phyloP scores from a whole-genome alignment of 2,888 invertebrate species.

The Hirtodrosophila histrioides region DNA sequence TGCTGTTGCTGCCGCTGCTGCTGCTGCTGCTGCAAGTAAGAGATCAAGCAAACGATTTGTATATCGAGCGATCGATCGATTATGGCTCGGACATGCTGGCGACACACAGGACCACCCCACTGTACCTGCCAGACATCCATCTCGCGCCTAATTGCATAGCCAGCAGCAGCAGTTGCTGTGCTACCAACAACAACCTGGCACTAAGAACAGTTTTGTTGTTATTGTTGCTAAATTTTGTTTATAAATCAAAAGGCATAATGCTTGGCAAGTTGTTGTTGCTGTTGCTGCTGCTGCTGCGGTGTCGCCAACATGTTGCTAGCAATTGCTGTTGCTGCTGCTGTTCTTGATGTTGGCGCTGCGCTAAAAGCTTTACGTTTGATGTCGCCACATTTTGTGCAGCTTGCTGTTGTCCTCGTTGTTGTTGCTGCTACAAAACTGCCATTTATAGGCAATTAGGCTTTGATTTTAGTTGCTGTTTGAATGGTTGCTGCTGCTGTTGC shows the following conservation, averaged over 20 bases:
- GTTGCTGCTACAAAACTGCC: conserved; percentile 67
- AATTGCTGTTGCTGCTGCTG: conserved; percentile 29
- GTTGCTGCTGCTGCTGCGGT: conserved; percentile 18
- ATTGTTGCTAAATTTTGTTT: conserved; percentile 76
- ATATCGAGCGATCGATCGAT: conserved; percentile 63
- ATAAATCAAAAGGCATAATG: conserved; percentile 75
- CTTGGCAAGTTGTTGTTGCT: conserved; percentile 41
- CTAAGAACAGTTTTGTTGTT: conserved; percentile 53
- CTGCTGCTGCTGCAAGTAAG: conserved; percentile 66
- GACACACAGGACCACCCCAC: conserved; percentile 76
- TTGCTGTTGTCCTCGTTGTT: conserved; percentile 22
- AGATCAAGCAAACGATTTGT: conserved; percentile 79
- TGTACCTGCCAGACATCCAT: conserved; percentile 54
- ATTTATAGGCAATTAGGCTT: conserved; percentile 79
- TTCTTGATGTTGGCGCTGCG: conserved; percentile 61
- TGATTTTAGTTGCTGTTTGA: conserved; percentile 69
- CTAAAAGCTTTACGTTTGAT: conserved; percentile 72
- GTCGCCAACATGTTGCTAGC: conserved; percentile 32
- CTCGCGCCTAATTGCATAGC: conserved; percentile 70
- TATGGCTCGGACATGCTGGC: conserved; percentile 69
- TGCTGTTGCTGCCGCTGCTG: conserved; percentile 31
- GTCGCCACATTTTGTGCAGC: conserved; percentile 70
- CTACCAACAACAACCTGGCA: conserved; percentile 21
- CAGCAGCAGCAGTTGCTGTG: conserved; percentile 42
- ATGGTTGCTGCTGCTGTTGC: conserved; percentile 35